Evolutionary conservation across 2,797 vertebrate species (phyloP).

Genomic region (Carcharodon carcharias): DNA sequence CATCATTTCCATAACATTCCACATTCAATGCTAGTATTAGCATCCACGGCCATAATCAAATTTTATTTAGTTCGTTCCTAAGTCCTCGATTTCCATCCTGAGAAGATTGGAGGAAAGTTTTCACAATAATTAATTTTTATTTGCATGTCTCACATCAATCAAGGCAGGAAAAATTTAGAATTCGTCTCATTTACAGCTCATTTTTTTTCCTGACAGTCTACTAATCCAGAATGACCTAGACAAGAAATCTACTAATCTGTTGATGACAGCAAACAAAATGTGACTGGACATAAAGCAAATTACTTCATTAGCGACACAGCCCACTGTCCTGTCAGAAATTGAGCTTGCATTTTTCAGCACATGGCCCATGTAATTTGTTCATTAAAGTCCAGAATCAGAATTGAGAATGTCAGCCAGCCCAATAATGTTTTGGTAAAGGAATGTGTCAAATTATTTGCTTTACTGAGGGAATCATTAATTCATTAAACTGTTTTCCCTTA

Average conservation of each 20-base stretch:
- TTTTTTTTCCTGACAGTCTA: constrained; percentile 49
- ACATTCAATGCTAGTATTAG: background rate
- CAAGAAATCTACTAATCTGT: constrained; percentile 50
- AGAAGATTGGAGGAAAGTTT: background rate
- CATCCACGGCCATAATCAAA: background rate
- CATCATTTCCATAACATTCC: background rate
- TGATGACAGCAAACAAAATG: constrained; percentile 60
- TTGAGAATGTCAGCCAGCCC: constrained; percentile 38
- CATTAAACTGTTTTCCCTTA: background rate
- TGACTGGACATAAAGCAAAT: constrained; percentile 61
- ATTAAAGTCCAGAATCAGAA: constrained; percentile 48
- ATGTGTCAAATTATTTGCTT: constrained; percentile 29
- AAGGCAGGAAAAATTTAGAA: constrained; percentile 45
- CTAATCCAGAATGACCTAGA: constrained; percentile 55
- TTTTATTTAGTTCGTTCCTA: background rate
- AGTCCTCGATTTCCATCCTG: background rate
- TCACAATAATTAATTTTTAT: constrained; percentile 32
- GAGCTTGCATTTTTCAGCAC: constrained; percentile 49
- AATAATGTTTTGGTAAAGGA: constrained; percentile 27
- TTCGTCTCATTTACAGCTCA: constrained; percentile 49
- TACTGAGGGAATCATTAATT: constrained; percentile 20
- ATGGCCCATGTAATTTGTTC: constrained; percentile 48
- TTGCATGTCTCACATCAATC: constrained; percentile 45
- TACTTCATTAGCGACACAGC: constrained; percentile 56
- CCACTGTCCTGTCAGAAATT: constrained; percentile 48